A percentile compares a stretch with the other conserved stretches of the same genome.
These are phyloP conservation scores for Gopherus flavomarginatus DNA, from an alignment of 2,113 vertebrate genomes.

Conservation along the genomic window DNA sequence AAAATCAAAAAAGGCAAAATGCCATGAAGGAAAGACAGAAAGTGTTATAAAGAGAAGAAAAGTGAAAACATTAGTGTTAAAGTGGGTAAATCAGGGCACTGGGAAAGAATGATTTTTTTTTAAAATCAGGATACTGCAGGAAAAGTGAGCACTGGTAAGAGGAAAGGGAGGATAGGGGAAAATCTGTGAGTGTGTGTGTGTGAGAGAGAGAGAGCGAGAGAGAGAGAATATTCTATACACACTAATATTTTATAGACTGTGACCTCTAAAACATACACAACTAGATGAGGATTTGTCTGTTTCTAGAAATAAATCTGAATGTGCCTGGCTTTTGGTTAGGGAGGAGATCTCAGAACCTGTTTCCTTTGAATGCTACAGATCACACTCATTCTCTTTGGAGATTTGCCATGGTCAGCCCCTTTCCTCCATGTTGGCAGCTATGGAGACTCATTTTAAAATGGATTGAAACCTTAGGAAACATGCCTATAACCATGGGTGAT, in stretches of 20 bases:
- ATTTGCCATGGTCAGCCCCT: neutral
- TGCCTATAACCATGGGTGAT: neutral
- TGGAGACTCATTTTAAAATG: constrained; percentile 22
- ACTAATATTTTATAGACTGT: neutral
- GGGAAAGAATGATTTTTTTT: neutral
- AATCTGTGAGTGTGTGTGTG: neutral
- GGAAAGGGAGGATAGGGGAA: neutral
- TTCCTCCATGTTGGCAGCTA: neutral
- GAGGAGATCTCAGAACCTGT: neutral
- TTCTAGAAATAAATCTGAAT: neutral
- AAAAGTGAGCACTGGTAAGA: neutral
- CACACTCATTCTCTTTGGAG: accelerated
- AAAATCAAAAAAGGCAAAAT: neutral
- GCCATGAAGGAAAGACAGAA: neutral
- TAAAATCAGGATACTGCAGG: neutral
- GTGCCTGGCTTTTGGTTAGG: neutral
- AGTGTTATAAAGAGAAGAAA: neutral
- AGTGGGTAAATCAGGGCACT: neutral
- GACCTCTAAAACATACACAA: neutral
- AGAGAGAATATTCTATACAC: neutral
- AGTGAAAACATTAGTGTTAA: neutral
- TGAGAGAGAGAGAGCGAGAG: too few relatives aligned
- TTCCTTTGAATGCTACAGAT: neutral
- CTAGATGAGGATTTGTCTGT: neutral
- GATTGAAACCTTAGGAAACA: constrained; percentile 34